Conservation (phyloP, 1,140 invertebrate species). For the Fragariocoptes setiger region DNA sequence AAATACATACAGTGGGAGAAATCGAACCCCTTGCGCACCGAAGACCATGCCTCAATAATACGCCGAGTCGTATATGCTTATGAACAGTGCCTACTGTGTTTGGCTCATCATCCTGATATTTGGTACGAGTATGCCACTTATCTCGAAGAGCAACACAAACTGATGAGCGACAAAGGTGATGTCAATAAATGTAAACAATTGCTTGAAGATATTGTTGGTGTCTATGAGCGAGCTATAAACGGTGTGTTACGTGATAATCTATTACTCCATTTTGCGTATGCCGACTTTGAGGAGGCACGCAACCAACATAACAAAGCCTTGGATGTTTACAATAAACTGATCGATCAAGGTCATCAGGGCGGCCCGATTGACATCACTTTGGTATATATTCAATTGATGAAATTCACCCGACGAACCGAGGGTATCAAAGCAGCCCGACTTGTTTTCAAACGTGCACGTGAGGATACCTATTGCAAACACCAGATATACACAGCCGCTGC, state of each 20-base stretch:
- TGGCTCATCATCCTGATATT: constrained; percentile 88
- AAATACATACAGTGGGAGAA: constrained; percentile 95
- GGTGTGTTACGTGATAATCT: constrained; percentile 62
- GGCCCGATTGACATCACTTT: constrained; percentile 56
- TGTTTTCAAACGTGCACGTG: constrained; percentile 76
- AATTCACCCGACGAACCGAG: constrained; percentile 78
- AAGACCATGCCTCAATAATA: constrained; percentile 70
- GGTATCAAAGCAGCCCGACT: constrained; percentile 78
- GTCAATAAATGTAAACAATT: constrained; percentile 61
- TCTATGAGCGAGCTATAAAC: constrained; percentile 52
- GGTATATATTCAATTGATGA: constrained; percentile 96
- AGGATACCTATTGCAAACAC: constrained; percentile 50
- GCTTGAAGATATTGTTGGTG: constrained; percentile 63
- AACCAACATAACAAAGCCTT: constrained; percentile 91
- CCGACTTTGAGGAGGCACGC: constrained; percentile 80
- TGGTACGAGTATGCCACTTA: constrained; percentile 96
- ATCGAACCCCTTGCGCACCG: constrained; percentile 69
- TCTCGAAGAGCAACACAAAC: constrained; percentile 65
- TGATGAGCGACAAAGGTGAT: constrained; percentile 75
- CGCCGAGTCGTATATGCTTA: constrained; percentile 90
- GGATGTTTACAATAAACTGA: constrained; percentile 67
- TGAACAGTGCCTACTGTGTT: constrained; percentile 76
- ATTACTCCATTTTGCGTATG: constrained; percentile 83
- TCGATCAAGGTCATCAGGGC: constrained; percentile 24
- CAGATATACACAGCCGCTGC: constrained; percentile 87